Base-by-base conservation (phyloP, 2,113 vertebrate genomes). In the Rhinoptilus africanus region DNA sequence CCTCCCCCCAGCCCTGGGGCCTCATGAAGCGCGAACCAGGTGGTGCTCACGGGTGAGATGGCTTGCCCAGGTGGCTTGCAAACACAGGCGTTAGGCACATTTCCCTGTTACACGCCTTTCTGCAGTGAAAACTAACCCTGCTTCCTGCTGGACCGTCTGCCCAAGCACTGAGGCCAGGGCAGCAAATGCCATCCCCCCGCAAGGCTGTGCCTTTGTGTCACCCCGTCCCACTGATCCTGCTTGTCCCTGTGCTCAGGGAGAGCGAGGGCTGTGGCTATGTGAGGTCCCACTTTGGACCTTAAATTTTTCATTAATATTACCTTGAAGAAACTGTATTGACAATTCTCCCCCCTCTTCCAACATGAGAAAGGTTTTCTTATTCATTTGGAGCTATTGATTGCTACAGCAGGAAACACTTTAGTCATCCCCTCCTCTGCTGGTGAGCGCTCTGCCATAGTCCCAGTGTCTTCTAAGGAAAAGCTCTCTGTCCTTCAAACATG, bases 81-180 rank as follows among this genome's bases (percentile, higher is more conserved):
- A 57, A 14, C 16, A 41, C 53, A 72, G 62, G 22, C 18, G 32
- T 23, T 6, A 9, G 19, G 54, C 2, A 3, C 32, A 17, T 50
- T 35, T 21, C 37, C 34, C 35, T 47, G 30, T 56, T 8, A 23
- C 6, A 4, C 18, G 19, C n/a, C 28, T 56, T 76, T 93, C 54
- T 60, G 37, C 63, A 60, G 39, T 6, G 64, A 45, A 12, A 66
- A 35, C 7, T 17, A 56, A 64, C 12, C 30, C 71, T 39, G 9
- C 69, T n/a, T 69, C 37, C 64, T 1, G 0, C 4, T 26, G 48
- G 23, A 76, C 17, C 28, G 21, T 1, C 4, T 14, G 41, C 22
- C 30, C 78, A 27, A 24, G 26, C 14, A 35, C 80, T n/a, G 30
- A 56, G 35, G 23, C 34, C 43, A 63, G 62, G 80, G 32, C 47